Conservation (phyloP, 2,797 vertebrate species). For the Vultur gryphus region DNA sequence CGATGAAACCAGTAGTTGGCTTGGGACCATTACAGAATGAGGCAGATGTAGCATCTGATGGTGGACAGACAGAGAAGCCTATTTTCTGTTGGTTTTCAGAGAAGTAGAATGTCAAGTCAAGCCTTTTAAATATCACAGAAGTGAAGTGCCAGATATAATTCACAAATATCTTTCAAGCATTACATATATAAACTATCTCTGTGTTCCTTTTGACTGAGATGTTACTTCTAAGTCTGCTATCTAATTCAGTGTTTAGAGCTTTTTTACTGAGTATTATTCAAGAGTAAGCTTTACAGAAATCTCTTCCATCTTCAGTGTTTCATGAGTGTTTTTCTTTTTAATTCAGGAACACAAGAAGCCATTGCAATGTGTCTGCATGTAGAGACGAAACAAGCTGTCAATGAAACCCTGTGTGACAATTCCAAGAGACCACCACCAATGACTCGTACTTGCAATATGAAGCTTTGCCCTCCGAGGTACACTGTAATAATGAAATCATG, state of each 20-base stretch:
- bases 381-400: conserved; percentile 73
- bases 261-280: not conserved
- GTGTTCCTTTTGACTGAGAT: not conserved
- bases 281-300: not conserved
- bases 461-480: conserved; percentile 87
- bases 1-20: not conserved
- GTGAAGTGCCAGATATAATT: not conserved
- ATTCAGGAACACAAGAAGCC: conserved; percentile 84
- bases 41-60: not conserved
- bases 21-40: not conserved
- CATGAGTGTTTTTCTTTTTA: not conserved
- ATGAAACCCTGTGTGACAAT: conserved; percentile 76
- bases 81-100: not conserved
- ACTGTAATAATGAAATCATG: not conserved
- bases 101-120: not conserved
- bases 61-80: not conserved
- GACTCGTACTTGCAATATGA: conserved; percentile 80
- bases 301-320: not conserved
- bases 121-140: not conserved
- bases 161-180: not conserved
- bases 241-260: not conserved
- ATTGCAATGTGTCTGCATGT: conserved; percentile 82
- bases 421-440: conserved; percentile 79
- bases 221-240: not conserved
- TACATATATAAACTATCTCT: not conserved